Evolutionary conservation across 2,797 vertebrate genomes (phyloP), one percentile per base, ranked within the genome.

Genomic region (Enteromius viviparus): DNA sequence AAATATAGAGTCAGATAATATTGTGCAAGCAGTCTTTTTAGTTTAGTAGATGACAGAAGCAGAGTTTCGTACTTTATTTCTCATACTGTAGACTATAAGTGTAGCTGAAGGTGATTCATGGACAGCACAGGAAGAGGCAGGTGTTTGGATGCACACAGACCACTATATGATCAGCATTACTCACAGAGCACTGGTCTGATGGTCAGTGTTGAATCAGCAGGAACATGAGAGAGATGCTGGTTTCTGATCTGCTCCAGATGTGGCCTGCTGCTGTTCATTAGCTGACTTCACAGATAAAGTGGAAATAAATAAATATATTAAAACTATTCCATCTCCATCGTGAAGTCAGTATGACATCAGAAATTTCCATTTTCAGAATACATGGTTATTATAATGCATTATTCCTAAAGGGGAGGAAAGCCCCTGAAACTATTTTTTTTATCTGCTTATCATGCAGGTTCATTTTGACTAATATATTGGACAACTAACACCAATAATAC

Each of bases 221-320:
- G 71, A 80, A 85, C 78, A 60, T 58, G 77, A 81, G 65, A 58
- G 55, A 53, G 78, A 86, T 83, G 83, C 78, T 81, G 62, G 79
- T 85, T 83, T 86, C 74, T 85, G 85, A 83, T 84, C 78, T 79
- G 75, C 58, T 81, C 81, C 87, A 88, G 85, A 85, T 86, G 87
- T 21, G 21, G 29, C 72, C 72, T 55, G 47, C 74, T 49, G 64
- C 23, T 71, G 65, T 87, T 88, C 78, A 88, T 85, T 82, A 85
- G 81, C 64, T 79, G 75, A 29, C 60, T 29, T 62, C 60, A 62
- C n/a, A 26, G 26, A 62, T 29, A 62, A 29, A 62, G 1, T 62
- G 58, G 26, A 4, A 11, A 23, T 60, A 60, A 23, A 23, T 60
- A 60, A 11, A 60, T 12, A 12, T 3, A 12, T 60, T 26, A 58